phyloP scores from a whole-genome alignment of 1,140 invertebrate genomes.

The Ceratina japonica region DNA sequence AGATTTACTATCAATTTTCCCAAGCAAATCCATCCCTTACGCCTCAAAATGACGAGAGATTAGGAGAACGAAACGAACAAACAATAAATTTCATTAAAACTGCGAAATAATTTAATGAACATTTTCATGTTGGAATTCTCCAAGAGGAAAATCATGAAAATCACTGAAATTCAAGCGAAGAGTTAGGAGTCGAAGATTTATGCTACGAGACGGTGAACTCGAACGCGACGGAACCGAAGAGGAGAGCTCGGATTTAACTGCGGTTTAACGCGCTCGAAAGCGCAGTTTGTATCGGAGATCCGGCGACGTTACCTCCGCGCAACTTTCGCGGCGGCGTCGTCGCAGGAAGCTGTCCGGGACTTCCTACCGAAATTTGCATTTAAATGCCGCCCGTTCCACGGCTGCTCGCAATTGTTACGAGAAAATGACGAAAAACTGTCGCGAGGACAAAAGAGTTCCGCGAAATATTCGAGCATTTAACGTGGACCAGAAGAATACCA shows the following conservation, averaged over 20 bases:
- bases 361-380: slow-evolving; percentile 48
- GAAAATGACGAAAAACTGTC: neutral
- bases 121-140: no score
- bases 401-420: neutral
- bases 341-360: slow-evolving; percentile 11
- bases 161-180: no score
- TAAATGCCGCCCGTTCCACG: slow-evolving; percentile 29
- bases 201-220: neutral
- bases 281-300: slow-evolving; percentile 30
- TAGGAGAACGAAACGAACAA: no score
- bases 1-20: slow-evolving; percentile 18
- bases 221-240: neutral
- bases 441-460: neutral
- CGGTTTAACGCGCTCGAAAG: slow-evolving; percentile 47
- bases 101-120: no score
- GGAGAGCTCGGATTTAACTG: slow-evolving; percentile 40
- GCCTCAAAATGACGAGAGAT: no score
- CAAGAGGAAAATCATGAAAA: no score
- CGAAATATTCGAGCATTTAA: no score
- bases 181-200: slow-evolving; percentile 20
- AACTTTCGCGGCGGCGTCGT: neutral
- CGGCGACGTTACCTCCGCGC: slow-evolving; percentile 40
- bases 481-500: no score
- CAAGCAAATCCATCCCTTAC: no score
- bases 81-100: no score